A percentile compares a stretch with the other conserved stretches of the same genome.
Conservation (phyloP, 2,888 invertebrate species). For the Ellobium chinense region DNA sequence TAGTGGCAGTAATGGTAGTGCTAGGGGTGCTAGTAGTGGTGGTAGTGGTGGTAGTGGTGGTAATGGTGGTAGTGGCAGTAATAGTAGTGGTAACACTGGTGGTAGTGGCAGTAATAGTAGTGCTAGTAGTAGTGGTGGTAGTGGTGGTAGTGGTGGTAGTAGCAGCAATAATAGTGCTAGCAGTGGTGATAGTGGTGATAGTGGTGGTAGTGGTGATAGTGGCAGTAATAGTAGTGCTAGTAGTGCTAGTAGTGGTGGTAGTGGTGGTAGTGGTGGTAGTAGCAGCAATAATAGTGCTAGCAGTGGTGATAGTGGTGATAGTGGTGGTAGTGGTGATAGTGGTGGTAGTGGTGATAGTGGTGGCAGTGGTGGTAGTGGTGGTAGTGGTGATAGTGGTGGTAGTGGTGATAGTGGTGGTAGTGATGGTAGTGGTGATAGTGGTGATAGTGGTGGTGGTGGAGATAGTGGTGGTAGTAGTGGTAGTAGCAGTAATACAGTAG, state of each 20-base stretch:
- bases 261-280: too few species aligned
- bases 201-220: conserved; percentile 9
- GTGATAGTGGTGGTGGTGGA: too few species aligned
- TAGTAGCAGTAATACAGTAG: too few species aligned
- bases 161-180: not conserved
- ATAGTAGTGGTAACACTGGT: conserved; percentile 5
- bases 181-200: not conserved
- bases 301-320: too few species aligned
- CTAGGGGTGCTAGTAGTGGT: conserved; percentile 37
- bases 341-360: too few species aligned
- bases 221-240: conserved; percentile 1
- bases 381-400: too few species aligned
- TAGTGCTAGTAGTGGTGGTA: not conserved
- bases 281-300: too few species aligned
- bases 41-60: conserved; percentile 41
- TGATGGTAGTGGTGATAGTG: too few species aligned
- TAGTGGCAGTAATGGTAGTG: conserved; percentile 39
- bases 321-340: too few species aligned
- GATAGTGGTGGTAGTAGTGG: too few species aligned
- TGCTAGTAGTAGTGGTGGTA: conserved; percentile 10
- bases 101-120: not conserved
- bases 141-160: conserved; percentile 12
- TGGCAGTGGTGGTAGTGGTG: too few species aligned
- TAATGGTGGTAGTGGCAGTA: conserved; percentile 38
- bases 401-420: too few species aligned